These are phyloP conservation scores for Drosophila miranda DNA, from an alignment of 1,140 invertebrate species.

Conservation along the genomic window DNA sequence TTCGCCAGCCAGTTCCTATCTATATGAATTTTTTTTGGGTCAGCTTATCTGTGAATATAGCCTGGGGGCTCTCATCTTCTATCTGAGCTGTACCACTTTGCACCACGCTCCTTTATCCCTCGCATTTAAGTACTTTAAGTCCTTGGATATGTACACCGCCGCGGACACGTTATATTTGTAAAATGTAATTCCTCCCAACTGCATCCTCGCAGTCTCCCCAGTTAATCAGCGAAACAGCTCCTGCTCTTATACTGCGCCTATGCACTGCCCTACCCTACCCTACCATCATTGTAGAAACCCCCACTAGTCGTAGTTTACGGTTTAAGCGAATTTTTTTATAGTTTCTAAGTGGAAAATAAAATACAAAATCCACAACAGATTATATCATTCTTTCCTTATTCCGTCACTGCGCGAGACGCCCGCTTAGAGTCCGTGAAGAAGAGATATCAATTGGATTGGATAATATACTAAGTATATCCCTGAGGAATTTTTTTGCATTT, in stretches of 20 bases:
- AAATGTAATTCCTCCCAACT: conserved; percentile 49
- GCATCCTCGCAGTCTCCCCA: conserved; percentile 58
- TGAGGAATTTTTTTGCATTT: no score
- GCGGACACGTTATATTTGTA: conserved; percentile 46
- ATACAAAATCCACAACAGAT: conserved; percentile 8
- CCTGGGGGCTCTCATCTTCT: conserved; percentile 8
- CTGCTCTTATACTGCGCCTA: conserved; percentile 5
- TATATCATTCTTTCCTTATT: no score
- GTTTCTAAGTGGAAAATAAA: conserved; percentile 27
- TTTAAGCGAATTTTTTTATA: conserved; percentile 48
- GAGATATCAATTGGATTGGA: no score
- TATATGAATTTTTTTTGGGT: conserved; percentile 48
- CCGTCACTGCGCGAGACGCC: no score
- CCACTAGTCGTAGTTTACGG: neutral
- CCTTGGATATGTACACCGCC: conserved; percentile 32
- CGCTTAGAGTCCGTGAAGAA: no score
- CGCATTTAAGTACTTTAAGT: conserved; percentile 59
- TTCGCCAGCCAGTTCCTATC: conserved; percentile 48
- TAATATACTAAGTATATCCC: no score
- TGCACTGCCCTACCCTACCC: neutral
- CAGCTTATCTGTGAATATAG: conserved; percentile 50
- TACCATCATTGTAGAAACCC: no score
- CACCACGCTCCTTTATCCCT: conserved; percentile 1
- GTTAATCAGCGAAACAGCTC: conserved; percentile 43
- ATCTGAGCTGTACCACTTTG: no score